Evolutionary conservation across 2,797 vertebrate species (phyloP).

Genomic region (Hydrophis major): DNA sequence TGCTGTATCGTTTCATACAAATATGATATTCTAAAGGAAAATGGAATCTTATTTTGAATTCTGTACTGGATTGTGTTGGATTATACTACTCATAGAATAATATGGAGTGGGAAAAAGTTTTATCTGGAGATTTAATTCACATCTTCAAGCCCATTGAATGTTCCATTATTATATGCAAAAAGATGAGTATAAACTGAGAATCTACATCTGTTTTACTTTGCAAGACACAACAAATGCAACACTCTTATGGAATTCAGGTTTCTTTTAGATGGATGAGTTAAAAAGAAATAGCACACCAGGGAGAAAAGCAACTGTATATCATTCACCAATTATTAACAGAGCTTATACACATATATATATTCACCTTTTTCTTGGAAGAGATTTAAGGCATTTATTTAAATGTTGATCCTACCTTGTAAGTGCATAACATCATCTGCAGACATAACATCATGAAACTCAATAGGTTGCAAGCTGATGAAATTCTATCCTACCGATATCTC

Average conservation of each 20-base stretch:
- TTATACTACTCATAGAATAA: background rate
- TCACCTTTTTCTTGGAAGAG: background rate
- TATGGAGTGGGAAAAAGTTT: background rate
- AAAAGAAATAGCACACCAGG: background rate
- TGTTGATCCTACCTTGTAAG: constrained; percentile 44
- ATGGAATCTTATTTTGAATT: background rate
- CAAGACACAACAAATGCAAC: background rate
- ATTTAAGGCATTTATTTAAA: constrained; percentile 57
- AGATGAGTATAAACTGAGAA: background rate
- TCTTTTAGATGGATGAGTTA: background rate
- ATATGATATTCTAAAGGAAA: background rate
- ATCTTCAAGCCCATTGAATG: background rate
- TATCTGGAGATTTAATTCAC: background rate
- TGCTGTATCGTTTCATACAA: background rate
- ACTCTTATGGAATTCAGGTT: background rate
- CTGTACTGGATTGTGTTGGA: background rate
- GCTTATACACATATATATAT: too few relatives aligned
- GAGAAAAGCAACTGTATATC: background rate
- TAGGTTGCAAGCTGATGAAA: constrained; percentile 20
- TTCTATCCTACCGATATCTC: background rate
- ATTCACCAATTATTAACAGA: background rate
- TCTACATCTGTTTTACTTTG: background rate
- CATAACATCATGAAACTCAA: constrained; percentile 24
- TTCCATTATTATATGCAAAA: background rate
- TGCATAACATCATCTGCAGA: background rate